Percentiles rank a stretch among this genome's conserved stretches.
Conservation (phyloP, 2,113 vertebrate genomes). For the Lontra canadensis region DNA sequence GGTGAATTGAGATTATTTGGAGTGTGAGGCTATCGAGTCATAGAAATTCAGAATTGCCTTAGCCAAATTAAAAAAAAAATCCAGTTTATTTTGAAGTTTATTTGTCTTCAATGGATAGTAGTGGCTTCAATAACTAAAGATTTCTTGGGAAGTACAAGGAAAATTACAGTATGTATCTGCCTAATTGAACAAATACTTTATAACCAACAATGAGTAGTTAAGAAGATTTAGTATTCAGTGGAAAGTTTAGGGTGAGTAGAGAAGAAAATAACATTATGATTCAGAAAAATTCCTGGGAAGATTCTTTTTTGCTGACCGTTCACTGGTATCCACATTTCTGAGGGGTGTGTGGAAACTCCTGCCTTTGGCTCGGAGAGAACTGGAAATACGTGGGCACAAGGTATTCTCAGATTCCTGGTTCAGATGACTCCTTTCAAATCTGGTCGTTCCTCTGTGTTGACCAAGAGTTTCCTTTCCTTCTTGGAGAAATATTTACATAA, state of each 20-base stretch:
- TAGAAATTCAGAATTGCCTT: constrained; percentile 36
- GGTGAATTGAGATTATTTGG: not conserved
- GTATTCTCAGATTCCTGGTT: not conserved
- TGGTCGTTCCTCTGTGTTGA: constrained; percentile 16
- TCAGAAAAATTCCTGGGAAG: not conserved
- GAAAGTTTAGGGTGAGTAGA: not conserved
- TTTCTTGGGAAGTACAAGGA: not conserved
- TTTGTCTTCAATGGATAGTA: not conserved
- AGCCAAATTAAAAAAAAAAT: not conserved
- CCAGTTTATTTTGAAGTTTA: constrained; percentile 14
- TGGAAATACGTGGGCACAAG: not conserved
- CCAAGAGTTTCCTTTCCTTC: not conserved
- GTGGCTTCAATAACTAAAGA: constrained; percentile 18
- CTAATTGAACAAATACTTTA: not conserved
- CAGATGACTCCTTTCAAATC: not conserved
- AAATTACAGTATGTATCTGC: not conserved
- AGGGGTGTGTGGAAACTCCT: not conserved
- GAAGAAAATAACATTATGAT: not conserved
- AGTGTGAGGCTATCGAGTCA: not conserved
- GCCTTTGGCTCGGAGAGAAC: not conserved
- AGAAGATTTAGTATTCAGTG: not conserved
- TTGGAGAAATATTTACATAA: constrained; percentile 40
- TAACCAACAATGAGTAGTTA: not conserved
- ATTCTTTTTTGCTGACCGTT: not conserved
- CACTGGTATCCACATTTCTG: not conserved